Base-by-base conservation (phyloP, 2,888 invertebrate species). In the Cloeon dipterum region DNA sequence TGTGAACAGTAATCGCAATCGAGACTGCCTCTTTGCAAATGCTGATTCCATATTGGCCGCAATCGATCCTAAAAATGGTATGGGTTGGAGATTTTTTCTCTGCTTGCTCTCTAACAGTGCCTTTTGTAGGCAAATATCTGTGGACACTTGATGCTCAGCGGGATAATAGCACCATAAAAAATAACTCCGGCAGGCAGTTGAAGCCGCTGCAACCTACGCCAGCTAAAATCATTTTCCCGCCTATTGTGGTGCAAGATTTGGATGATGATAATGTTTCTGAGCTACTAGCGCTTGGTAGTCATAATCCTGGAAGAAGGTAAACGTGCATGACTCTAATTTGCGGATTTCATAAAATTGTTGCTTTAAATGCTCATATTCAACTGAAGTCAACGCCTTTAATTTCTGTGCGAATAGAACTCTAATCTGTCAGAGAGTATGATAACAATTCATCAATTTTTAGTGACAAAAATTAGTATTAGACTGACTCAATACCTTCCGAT, bases 21-120 rank as follows among this genome's bases (percentile, higher is more conserved):
- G 70, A 10, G 79, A 82, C 48, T 83, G 83, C 45, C 60, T 83
- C 38, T 66, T 82, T 4, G 63, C 74, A 14, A 78, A 79, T 17
- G 66, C 72, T 21, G 69, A 68, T 43, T 78, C 78, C 0, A 58
- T 70, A 39, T 44, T 68, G 41, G 63, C 65, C 34, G 66, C 65
- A 32, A 62, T 74, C 10, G 65, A 72, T 48, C 65, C 70, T 4
- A 55, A 65, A 5, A 63, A 68, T 13, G 73, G 73, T 5, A 42
- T 43, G 26, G 20, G n/a, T 2, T 3, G 35, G 34, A 3, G 36
- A 8, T 16, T 20, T 19, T 16, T 32, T 21, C 5, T 20, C 20
- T 40, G 36, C n/a, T 8, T 7, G 23, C 45, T 10, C 8, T 20
- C 13, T 2, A 20, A 34, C 16, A 10, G n/a, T 11, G 11, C 20